Evolutionary conservation across 2,797 vertebrate species (phyloP), one percentile per base, ranked within the genome.

Genomic region (Rhyacichthys aspro): DNA sequence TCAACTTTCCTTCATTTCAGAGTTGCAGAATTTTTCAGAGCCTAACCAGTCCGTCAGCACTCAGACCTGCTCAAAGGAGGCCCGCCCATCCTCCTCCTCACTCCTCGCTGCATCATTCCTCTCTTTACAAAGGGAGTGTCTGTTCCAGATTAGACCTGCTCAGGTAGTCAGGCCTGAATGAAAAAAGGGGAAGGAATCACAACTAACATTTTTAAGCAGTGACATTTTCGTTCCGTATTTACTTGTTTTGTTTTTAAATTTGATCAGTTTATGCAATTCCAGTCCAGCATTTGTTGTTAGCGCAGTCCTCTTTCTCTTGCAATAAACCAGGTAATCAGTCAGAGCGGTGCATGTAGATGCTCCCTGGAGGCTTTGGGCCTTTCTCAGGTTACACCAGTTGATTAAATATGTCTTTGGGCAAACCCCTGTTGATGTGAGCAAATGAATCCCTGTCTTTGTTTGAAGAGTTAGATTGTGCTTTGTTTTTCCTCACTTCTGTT

Each of bases 41-140:
- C 36, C 6, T 60, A 67, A 60, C 43, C 55, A 55, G 57, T 34
- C 19, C 0, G 39, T 72, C 58, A 28, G 32, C 9, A 14, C 14
- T 12, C 43, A 52, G 6, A 9, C 0, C 39, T 58, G 7, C 9
- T 23, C 41, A 43, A 28, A 61, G 32, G 33, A 53, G 32, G 17
- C 52, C 56, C 19, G 16, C 12, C 34, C 48, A 56, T 38, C 32
- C 73, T 62, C 38, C 52, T 43, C 53, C 43, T 36, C 48, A 17
- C 36, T 63, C 45, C 17, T 57, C 61, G 58, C 43, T 72, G 42
- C 34, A 36, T 55, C 52, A 16, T 55, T 57, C 43, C 69, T 65
- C 9, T 87, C 83, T 88, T 88, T 76, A 81, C 83, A 72, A 78
- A 89, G 74, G 88, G 89, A 43, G 88, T 86, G 86, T 79, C 83